These are phyloP conservation scores for Rosalia funebris DNA, from an alignment of 2,888 invertebrate species.

Conservation along the genomic window DNA sequence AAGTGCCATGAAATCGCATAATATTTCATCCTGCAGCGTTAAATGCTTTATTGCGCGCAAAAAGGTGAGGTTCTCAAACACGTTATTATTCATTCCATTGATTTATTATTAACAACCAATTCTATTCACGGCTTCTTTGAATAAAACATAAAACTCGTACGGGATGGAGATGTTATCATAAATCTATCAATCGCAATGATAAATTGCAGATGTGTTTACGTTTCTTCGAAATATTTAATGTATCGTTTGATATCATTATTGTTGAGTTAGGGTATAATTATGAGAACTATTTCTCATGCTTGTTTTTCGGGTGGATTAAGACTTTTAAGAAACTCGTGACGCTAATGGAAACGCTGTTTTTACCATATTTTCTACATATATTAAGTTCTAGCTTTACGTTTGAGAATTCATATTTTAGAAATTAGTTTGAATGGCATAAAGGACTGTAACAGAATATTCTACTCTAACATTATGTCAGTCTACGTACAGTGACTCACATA, in stretches of 20 bases:
- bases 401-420: neutral
- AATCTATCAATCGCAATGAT: slow-evolving; percentile 41
- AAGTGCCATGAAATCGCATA: slow-evolving; percentile 39
- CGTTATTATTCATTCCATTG: slow-evolving; percentile 33
- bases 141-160: slow-evolving; percentile 38
- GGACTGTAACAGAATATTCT: neutral
- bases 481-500: neutral
- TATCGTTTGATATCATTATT: slow-evolving; percentile 31
- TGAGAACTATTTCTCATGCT: neutral
- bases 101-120: slow-evolving; percentile 39
- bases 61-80: slow-evolving; percentile 13
- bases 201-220: slow-evolving; percentile 39
- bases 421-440: neutral
- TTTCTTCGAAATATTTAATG: slow-evolving; percentile 30
- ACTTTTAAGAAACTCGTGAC: neutral
- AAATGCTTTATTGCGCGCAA: slow-evolving; percentile 34
- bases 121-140: slow-evolving; percentile 37
- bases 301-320: neutral
- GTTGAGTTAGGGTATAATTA: slow-evolving; percentile 17
- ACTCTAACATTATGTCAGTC: neutral
- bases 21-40: slow-evolving; percentile 38
- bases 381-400: neutral
- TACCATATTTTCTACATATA: neutral
- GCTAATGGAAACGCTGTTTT: neutral
- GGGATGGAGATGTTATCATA: slow-evolving; percentile 41